Conservation (phyloP, 2,888 invertebrate genomes). For the Nephrocerus scutellatus region DNA sequence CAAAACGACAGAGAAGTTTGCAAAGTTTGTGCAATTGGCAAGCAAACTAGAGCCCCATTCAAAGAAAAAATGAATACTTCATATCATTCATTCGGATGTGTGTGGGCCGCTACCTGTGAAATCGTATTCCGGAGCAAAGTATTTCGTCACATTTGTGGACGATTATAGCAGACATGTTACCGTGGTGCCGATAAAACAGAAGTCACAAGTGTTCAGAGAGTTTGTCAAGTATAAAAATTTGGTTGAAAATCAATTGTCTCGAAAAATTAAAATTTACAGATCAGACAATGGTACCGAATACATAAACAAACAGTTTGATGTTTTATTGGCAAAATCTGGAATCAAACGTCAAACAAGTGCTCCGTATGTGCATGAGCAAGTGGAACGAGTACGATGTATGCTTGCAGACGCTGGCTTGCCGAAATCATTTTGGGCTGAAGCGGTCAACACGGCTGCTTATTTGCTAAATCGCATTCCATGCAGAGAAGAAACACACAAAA, state of each 20-base stretch:
- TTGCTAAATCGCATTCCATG: too few relatives aligned
- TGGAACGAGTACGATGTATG: constrained; percentile 22
- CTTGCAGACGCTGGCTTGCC: constrained; percentile 13
- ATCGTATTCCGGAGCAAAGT: constrained; percentile 8
- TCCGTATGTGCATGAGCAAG: constrained; percentile 23
- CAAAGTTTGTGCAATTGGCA: constrained; percentile 3
- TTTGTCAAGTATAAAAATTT: not conserved
- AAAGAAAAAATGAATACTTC: constrained; percentile 6
- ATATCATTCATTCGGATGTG: constrained; percentile 10
- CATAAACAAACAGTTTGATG: constrained; percentile 15
- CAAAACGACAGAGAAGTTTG: not conserved
- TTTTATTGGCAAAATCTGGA: constrained; percentile 17
- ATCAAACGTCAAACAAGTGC: constrained; percentile 23
- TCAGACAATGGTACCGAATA: constrained; percentile 16
- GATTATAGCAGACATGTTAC: constrained; percentile 7
- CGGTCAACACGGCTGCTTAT: too few relatives aligned
- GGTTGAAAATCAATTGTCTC: not conserved
- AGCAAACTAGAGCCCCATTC: constrained; percentile 6
- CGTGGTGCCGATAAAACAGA: constrained; percentile 4
- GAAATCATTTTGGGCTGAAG: constrained; percentile 9
- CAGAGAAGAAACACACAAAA: not conserved
- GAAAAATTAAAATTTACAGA: not conserved
- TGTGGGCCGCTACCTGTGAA: constrained; percentile 10
- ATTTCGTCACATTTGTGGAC: constrained; percentile 12
- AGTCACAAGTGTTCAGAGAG: not conserved